These are phyloP conservation scores for Patella depressa DNA, from an alignment of 2,888 invertebrate genomes.

Conservation along the genomic window DNA sequence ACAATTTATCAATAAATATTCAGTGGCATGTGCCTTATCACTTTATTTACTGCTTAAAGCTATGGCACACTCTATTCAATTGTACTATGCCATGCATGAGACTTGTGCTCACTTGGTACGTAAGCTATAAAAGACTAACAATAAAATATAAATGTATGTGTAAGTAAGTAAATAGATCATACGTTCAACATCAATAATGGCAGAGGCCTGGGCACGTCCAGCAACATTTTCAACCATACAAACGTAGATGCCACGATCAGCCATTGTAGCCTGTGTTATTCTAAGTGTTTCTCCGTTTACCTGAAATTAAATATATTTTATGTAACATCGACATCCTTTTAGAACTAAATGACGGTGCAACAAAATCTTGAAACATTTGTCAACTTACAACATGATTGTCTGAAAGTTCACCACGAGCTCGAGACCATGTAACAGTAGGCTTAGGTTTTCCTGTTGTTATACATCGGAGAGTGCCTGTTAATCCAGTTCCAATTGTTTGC, in stretches of 20 bases:
- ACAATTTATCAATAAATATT: too few relatives aligned
- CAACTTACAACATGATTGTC: conserved; percentile 72
- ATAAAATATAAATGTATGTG: background rate
- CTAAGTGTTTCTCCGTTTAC: conserved; percentile 61
- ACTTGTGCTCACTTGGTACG: too few relatives aligned
- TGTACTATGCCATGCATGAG: too few relatives aligned
- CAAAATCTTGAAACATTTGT: background rate
- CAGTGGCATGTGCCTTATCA: too few relatives aligned
- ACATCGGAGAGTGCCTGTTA: conserved; percentile 82
- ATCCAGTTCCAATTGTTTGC: conserved; percentile 78
- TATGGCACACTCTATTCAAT: too few relatives aligned
- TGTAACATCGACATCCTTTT: too few relatives aligned
- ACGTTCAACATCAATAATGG: conserved; percentile 84
- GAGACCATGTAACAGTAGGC: conserved; percentile 87
- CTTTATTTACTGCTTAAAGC: too few relatives aligned
- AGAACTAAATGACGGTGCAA: too few relatives aligned
- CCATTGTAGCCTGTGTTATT: conserved; percentile 66
- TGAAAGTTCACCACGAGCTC: conserved; percentile 78
- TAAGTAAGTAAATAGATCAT: conserved; percentile 38
- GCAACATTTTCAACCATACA: conserved; percentile 81
- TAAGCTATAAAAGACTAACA: too few relatives aligned
- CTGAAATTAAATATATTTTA: conserved; percentile 36
- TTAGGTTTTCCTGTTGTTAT: conserved; percentile 81
- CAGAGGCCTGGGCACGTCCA: conserved; percentile 78
- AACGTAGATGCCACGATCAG: conserved; percentile 86